Evolutionary conservation across 2,797 vertebrate species (phyloP).

Genomic region (Sphenodon punctatus): DNA sequence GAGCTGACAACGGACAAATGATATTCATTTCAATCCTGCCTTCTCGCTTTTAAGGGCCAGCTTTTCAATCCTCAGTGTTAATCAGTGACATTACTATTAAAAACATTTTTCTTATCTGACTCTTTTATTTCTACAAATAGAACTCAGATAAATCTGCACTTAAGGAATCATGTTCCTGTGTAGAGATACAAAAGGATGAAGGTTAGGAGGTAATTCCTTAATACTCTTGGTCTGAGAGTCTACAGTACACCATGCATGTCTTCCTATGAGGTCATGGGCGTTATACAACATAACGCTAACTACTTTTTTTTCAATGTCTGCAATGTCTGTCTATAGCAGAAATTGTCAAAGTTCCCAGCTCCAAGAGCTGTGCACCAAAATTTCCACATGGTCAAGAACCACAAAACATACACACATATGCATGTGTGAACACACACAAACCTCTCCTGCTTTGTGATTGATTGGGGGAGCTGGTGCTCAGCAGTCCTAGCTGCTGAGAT

Average conservation of each 20-base stretch:
- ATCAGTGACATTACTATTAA: slow-evolving; percentile 62
- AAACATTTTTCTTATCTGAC: slow-evolving; percentile 67
- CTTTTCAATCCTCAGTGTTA: slow-evolving; percentile 28
- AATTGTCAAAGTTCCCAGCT: too few relatives aligned
- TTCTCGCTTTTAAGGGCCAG: slow-evolving; percentile 64
- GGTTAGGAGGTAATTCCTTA: not conserved
- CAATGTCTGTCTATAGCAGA: too few relatives aligned
- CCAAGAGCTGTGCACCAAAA: too few relatives aligned
- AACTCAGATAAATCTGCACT: slow-evolving; percentile 41
- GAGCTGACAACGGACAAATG: slow-evolving; percentile 68
- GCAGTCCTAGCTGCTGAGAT: too few relatives aligned
- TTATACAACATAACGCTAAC: too few relatives aligned
- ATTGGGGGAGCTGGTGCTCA: too few relatives aligned
- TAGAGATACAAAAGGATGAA: not conserved
- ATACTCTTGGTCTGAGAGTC: not conserved
- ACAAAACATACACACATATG: too few relatives aligned
- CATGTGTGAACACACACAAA: too few relatives aligned
- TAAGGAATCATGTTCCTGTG: not conserved
- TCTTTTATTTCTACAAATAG: slow-evolving; percentile 45
- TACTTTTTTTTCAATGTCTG: too few relatives aligned
- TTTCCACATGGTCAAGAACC: too few relatives aligned
- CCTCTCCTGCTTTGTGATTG: too few relatives aligned
- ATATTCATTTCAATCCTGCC: slow-evolving; percentile 63
- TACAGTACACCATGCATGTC: not conserved
- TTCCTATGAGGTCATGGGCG: too few relatives aligned